These are phyloP conservation scores for Coregonus sp. DNA, from an alignment of 2,797 vertebrate species.

Conservation along the genomic window DNA sequence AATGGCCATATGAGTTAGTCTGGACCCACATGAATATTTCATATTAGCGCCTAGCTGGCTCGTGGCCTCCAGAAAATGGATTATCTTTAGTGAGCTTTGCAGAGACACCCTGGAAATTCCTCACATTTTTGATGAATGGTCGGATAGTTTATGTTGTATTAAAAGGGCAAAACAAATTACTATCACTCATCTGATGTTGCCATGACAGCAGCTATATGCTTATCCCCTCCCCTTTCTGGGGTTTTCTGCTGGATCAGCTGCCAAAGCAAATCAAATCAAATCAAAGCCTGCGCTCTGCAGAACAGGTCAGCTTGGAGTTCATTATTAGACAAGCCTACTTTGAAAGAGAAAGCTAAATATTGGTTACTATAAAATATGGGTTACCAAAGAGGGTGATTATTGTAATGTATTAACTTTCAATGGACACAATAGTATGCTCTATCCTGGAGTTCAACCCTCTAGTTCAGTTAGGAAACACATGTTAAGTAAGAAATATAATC, in stretches of 20 bases:
- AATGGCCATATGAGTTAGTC: conserved; percentile 76
- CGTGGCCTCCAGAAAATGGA: conserved; percentile 73
- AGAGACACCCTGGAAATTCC: conserved; percentile 43
- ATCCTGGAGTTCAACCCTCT: background rate
- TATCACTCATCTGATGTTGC: conserved; percentile 77
- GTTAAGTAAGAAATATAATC: background rate
- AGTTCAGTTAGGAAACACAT: background rate
- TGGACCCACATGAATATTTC: conserved; percentile 79
- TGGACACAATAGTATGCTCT: background rate
- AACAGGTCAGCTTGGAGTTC: conserved; percentile 49
- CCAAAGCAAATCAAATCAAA: no score
- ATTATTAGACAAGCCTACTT: conserved; percentile 37
- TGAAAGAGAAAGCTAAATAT: conserved; percentile 23
- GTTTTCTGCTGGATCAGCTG: conserved; percentile 53
- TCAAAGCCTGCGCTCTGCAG: background rate
- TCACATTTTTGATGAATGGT: conserved; percentile 72
- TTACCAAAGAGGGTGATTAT: background rate
- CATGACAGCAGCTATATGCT: conserved; percentile 54
- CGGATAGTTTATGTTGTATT: conserved; percentile 76
- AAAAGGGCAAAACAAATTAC: conserved; percentile 82
- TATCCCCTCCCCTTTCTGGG: conserved; percentile 37
- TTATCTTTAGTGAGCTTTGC: conserved; percentile 73
- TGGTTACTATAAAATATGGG: background rate
- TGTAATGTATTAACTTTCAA: background rate
- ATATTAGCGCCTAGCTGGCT: conserved; percentile 72